Base-by-base conservation (phyloP, 2,113 vertebrate genomes). In the Probosciger aterrimus region DNA sequence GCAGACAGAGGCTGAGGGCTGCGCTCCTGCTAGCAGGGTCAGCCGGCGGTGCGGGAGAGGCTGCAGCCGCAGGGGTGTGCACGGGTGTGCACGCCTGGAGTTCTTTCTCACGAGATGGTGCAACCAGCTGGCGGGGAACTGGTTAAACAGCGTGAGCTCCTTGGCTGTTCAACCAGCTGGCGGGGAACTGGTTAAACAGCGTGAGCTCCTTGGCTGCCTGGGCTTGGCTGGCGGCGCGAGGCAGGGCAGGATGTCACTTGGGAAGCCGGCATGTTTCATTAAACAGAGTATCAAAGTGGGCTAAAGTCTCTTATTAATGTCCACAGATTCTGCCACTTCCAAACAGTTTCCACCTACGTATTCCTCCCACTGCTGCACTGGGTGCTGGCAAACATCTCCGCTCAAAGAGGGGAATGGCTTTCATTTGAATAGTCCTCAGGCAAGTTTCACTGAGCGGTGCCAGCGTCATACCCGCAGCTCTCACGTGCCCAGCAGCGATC, bases 301-400 rank as follows among this genome's bases (percentile, higher is more conserved):
- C 68, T 94, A 19, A 81, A 90, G 95, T 81, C 90, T 96, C 82
- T 93, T 88, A 88, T 94, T 95, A 86, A 92, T 23, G 92, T 90
- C 96, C 96, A 86, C 90, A 95, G 83, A 90, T 93, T 90, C 91
- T 95, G 94, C 93, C 95, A 90, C 93, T 96, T 96, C 93, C 94
- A 95, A 96, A 92, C 88, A 86, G 52, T 93, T 97, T 92, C 92
- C 90, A 81, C 96, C 96, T 82, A 93, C 92, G 0, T 27, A 18
- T 83, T 83, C 93, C 93, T 96, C 94, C 95, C 95, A 94, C 90
- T 67, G 92, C 88, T 33, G 33, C 71, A 0, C 16, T 13, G 75
- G 77, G 43, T 35, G 90, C 94, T 92, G 95, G 95, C 96, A 94
- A 71, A 88, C 76, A 7, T 83, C 92, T 65, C 76, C 1, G 39